These are phyloP conservation scores for Megatriorchis doriae DNA, from an alignment of 2,113 vertebrate genomes.

Conservation along the genomic window DNA sequence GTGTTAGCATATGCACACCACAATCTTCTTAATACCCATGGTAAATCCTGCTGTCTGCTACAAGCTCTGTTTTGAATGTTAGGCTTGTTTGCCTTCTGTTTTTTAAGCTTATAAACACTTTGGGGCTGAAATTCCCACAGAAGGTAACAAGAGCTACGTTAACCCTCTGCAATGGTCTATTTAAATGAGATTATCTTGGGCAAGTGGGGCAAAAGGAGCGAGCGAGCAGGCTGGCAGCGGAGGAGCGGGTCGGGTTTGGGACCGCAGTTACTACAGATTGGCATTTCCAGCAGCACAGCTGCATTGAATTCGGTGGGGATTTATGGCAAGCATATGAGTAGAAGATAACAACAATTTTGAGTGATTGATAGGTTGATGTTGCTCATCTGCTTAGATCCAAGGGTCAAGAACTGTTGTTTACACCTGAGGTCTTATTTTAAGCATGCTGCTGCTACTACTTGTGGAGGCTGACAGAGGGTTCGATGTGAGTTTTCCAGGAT, in stretches of 20 bases:
- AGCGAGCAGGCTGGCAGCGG: not conserved
- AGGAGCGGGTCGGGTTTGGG: not conserved
- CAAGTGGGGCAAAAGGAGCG: not conserved
- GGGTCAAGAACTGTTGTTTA: not conserved
- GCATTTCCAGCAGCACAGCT: not conserved
- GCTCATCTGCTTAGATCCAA: not conserved
- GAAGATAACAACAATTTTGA: not conserved
- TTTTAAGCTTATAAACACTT: constrained; percentile 45
- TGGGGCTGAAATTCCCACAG: not conserved
- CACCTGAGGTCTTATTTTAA: not conserved
- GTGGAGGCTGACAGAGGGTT: not conserved
- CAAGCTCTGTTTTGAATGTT: not conserved
- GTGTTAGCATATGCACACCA: not conserved
- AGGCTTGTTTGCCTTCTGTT: constrained; percentile 43
- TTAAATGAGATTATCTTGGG: not conserved
- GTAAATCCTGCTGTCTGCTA: constrained; percentile 36
- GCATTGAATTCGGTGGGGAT: not conserved
- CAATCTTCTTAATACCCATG: constrained; percentile 38
- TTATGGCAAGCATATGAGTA: not conserved
- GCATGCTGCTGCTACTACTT: not conserved
- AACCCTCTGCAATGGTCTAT: not conserved
- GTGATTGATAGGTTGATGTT: not conserved
- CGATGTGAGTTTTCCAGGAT: not conserved
- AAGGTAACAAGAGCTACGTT: not conserved
- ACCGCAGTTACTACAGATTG: not conserved